Evolutionary conservation across 2,888 invertebrate species (phyloP), one percentile per base, ranked within the genome.

Genomic region (Agrochola litura): DNA sequence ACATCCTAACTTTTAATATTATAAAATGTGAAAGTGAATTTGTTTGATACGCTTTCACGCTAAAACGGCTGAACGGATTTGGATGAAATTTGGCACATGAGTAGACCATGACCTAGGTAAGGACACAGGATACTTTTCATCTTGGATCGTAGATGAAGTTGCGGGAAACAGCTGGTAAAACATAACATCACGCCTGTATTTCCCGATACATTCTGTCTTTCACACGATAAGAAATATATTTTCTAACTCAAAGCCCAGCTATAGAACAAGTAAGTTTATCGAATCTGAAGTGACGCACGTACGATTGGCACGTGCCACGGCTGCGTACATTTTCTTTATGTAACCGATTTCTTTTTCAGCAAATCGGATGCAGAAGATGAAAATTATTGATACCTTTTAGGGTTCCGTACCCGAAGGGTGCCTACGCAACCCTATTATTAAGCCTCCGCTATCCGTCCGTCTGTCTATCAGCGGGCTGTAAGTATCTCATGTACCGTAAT

Each of bases 261-360:
- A 22, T 49, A 43, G 16, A 58, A 52, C 56, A 68, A 37, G 37
- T 37, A 43, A 64, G 58, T 56, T 83, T 83, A 69, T 78, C 83
- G 67, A 16, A 52, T 25, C 16, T 49, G 6, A 65, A 30, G 54
- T 77, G 80, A 77, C 83, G 80, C 80, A 65, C 52, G 41, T 41
- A 69, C 22, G 16, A 43, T 1, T 46, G 83, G 68, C 83, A 77
- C 78, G 78, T 77, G 64, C 25, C 41, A 60, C 1, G 12, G 1
- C n/a, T 30, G 10, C 22, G 14, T 37, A 58, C 8, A 14, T 43
- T 43, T 41, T 49, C 25, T 64, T 68, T 76, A 76, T 64, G 43
- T 52, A 46, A 64, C 12, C 6, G 56, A 37, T 22, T 63, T 77
- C 16, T 56, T 63, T 37, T 37, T 22, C 43, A 25, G 22, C 9